These are phyloP conservation scores for Drymodes brunneopygia DNA, from an alignment of 2,113 vertebrate genomes.

Conservation along the genomic window DNA sequence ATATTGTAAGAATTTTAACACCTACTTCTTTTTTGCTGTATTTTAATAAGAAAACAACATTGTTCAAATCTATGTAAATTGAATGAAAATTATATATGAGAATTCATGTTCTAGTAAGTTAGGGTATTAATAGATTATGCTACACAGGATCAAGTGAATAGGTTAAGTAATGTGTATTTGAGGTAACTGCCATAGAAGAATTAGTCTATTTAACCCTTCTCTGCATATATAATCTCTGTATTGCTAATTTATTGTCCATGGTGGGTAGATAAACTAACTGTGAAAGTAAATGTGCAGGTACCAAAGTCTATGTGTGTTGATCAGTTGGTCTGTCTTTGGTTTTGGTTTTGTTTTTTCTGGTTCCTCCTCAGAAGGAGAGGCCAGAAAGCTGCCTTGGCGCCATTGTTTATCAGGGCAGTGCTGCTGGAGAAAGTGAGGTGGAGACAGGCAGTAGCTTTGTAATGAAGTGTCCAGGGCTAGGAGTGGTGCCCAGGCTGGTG, in stretches of 20 bases:
- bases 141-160: background rate
- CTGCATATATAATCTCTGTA: background rate
- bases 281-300: background rate
- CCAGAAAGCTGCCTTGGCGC: background rate
- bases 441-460: background rate
- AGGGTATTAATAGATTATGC: background rate
- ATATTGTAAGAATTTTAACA: background rate
- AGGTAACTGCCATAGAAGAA: background rate
- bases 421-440: background rate
- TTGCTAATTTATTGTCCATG: background rate
- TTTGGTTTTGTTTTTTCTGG: background rate
- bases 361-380: background rate
- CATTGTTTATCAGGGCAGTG: background rate
- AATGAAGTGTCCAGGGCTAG: fast-evolving
- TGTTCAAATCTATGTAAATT: background rate
- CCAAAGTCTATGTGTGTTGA: background rate
- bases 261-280: background rate
- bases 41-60: background rate
- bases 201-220: background rate
- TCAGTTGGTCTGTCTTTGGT: background rate
- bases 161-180: background rate
- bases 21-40: background rate
- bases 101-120: background rate
- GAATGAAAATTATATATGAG: background rate
- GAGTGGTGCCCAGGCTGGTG: background rate